phyloP scores from a whole-genome alignment of 2,113 vertebrate species.

The Diadophis punctatus region DNA sequence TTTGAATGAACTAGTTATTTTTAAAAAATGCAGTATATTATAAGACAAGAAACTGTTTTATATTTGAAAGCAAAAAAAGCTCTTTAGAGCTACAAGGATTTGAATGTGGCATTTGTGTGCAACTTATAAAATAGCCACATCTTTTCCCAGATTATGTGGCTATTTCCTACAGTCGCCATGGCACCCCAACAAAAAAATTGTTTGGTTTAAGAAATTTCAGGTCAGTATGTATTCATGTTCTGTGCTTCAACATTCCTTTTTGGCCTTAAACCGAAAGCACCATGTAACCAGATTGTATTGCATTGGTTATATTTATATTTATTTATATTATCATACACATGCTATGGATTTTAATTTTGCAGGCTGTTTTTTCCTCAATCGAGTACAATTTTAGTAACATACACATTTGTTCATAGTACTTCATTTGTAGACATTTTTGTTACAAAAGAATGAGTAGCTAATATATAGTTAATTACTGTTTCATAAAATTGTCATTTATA shows the following conservation, averaged over 20 bases:
- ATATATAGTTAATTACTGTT: not conserved
- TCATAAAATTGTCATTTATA: not conserved
- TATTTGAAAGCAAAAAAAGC: not conserved
- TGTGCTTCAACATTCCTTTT: not conserved
- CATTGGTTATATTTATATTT: not conserved
- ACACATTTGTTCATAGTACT: not conserved
- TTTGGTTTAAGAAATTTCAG: not conserved
- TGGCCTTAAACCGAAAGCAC: not conserved
- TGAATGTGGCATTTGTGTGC: not conserved
- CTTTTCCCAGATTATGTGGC: not conserved
- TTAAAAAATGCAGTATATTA: not conserved
- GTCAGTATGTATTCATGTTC: not conserved
- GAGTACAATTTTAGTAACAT: not conserved
- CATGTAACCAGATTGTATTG: not conserved
- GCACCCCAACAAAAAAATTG: not conserved
- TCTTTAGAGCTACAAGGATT: not conserved
- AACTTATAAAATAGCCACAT: not conserved
- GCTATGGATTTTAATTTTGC: conserved; percentile 11
- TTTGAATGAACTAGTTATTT: not conserved
- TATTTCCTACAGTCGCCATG: not conserved
- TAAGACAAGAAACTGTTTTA: not conserved
- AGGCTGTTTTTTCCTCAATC: not conserved
- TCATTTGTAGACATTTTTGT: not conserved
- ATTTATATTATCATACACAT: not conserved
- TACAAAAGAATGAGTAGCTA: not conserved